Conservation (phyloP, 2,888 invertebrate species). For the Conops quadrifasciatus region DNA sequence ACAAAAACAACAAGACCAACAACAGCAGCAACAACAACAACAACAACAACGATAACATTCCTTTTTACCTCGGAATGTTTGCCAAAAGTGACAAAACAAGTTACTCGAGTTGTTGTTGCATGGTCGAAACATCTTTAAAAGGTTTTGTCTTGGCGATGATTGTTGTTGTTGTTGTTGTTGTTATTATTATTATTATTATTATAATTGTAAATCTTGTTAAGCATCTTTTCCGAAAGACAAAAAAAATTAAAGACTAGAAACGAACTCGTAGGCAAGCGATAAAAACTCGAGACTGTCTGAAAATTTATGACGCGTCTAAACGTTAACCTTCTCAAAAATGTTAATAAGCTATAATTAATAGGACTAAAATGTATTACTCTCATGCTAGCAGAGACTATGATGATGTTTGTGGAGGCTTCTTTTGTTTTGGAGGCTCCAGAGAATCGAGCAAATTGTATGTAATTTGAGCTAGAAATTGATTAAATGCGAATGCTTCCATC, state of each 20-base stretch:
- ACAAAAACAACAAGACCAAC: neutral
- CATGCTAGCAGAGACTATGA: too few species aligned
- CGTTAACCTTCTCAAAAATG: neutral
- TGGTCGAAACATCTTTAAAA: too few species aligned
- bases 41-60: neutral
- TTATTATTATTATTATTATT: neutral
- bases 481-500: too few species aligned
- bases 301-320: neutral
- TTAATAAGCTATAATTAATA: neutral
- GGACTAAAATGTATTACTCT: too few species aligned
- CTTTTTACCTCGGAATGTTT: neutral
- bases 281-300: neutral
- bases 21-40: constrained; percentile 1
- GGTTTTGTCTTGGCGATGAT: neutral
- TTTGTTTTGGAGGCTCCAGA: too few species aligned
- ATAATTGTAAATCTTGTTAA: neutral
- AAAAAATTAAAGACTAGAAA: constrained; percentile 5
- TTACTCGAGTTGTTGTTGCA: too few species aligned
- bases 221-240: neutral
- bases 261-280: constrained; percentile 15
- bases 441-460: neutral
- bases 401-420: too few species aligned
- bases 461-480: too few species aligned
- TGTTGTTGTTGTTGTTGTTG: neutral
- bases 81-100: constrained; percentile 4